These are phyloP conservation scores for Invenusta paracnida DNA, from an alignment of 2,888 invertebrate genomes.

Conservation along the genomic window DNA sequence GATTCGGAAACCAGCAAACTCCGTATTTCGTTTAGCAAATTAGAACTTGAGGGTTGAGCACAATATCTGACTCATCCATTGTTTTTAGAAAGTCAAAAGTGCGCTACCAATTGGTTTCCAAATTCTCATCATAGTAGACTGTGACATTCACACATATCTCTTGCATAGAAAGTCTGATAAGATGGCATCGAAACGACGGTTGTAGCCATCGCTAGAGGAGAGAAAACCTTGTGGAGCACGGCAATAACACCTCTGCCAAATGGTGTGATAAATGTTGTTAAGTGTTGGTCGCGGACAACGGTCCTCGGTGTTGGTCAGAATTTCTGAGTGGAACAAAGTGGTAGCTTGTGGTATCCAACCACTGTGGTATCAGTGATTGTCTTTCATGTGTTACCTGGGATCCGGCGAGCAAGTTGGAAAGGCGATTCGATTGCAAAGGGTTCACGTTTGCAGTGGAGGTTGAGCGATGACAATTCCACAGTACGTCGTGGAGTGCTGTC, in stretches of 20 bases:
- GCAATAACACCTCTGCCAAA: constrained; percentile 44
- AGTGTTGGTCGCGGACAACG: no score
- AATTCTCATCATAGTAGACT: constrained; percentile 28
- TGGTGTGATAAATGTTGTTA: constrained; percentile 45
- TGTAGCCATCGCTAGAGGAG: constrained; percentile 47
- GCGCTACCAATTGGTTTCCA: constrained; percentile 32
- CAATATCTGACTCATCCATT: constrained; percentile 15
- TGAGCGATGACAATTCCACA: not conserved
- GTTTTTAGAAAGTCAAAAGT: constrained; percentile 20
- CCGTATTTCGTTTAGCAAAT: no score
- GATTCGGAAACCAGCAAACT: constrained; percentile 25
- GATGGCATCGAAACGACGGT: constrained; percentile 46
- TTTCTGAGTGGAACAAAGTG: constrained; percentile 45
- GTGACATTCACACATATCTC: constrained; percentile 43
- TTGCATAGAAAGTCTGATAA: constrained; percentile 44
- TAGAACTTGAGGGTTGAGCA: not conserved
- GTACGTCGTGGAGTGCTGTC: not conserved
- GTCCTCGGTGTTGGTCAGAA: no score
- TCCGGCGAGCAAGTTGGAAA: constrained; percentile 45
- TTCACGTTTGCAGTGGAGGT: not conserved
- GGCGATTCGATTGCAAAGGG: not conserved
- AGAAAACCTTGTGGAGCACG: constrained; percentile 45
- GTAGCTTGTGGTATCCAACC: no score
- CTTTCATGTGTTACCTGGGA: constrained; percentile 44
- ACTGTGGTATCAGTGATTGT: constrained; percentile 45